These are phyloP conservation scores for Psittacula derbiana DNA, from an alignment of 2,797 vertebrate genomes.

Conservation along the genomic window DNA sequence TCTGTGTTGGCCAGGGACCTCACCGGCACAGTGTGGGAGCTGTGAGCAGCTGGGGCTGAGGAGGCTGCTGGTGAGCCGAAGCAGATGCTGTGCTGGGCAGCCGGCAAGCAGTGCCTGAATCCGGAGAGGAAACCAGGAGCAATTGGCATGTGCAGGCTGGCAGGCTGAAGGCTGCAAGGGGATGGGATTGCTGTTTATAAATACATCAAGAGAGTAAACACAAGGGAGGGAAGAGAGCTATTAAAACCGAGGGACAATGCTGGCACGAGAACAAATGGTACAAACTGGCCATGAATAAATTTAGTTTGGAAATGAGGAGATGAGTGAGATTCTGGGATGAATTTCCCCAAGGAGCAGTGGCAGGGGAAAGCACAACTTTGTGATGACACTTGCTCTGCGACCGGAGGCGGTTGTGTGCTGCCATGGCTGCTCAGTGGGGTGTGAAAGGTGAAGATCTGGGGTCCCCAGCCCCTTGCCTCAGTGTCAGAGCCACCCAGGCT, in stretches of 20 bases:
- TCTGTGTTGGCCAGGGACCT: rapidly evolving
- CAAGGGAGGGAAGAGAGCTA: slow-evolving; percentile 66
- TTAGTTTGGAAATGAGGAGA: slow-evolving; percentile 26
- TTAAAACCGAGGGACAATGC: slow-evolving; percentile 62
- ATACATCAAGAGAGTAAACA: slow-evolving; percentile 80
- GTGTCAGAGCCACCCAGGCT: not conserved
- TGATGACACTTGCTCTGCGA: not conserved
- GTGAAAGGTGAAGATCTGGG: rapidly evolving
- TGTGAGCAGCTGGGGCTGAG: not conserved
- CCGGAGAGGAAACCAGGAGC: not conserved
- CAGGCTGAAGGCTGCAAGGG: slow-evolving; percentile 8
- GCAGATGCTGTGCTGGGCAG: not conserved
- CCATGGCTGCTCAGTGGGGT: not conserved
- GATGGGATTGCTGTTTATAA: slow-evolving; percentile 79
- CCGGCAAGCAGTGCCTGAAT: not conserved
- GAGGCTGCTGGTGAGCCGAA: not conserved
- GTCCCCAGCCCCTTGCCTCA: not conserved
- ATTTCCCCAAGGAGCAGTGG: not conserved
- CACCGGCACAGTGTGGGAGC: rapidly evolving
- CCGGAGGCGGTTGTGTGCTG: not conserved
- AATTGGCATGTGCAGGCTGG: slow-evolving; percentile 6
- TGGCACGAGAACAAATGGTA: slow-evolving; percentile 56
- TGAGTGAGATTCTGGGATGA: not conserved
- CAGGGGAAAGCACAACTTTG: not conserved
- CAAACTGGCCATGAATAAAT: slow-evolving; percentile 57